Base-by-base conservation (phyloP, 1,140 invertebrate species). In the Leguminivora glycinivorella region DNA sequence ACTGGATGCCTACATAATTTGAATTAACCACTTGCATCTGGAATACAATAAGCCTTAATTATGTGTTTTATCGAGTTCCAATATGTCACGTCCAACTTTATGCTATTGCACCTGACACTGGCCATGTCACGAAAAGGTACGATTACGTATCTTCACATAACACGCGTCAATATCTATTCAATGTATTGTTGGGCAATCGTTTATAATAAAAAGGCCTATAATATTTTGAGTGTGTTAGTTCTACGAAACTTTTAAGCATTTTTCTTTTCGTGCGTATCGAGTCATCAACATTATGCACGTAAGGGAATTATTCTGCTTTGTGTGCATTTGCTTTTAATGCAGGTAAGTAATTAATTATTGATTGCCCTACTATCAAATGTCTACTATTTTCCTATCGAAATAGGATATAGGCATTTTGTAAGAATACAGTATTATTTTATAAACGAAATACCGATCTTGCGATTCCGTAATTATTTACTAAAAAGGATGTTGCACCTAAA, bases 271-370 rank as follows among this genome's bases (percentile, higher is more conserved):
- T 17, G 58, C n/a, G 22, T 1, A 52, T 52, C 47, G 19, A 52
- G 17, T 22, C 47, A 29, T 63, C 12, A n/a, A n/a, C n/a, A n/a
- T n/a, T n/a, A 63, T 63, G 58, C 26, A 26, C 26, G 25, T 22
- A 63, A 63, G 26, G 58, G 25, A 29, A n/a, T 63, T n/a, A 31
- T 63, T 29, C n/a, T 63, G 14, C 25, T 63, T 63, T 63, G 58
- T 22, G 25, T 29, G 25, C 58, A 29, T 26, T 31, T 63, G 26
- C 14, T 63, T n/a, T 29, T 63, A 17, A n/a, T 63, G n/a, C 58
- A 63, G 26, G 58, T 63, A 63, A 63, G 25, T 63, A 63, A 29
- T 17, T 63, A n/a, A 29, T 17, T 29, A 5, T 17, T 17, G n/a
- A 52, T 31, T 63, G 26, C n/a, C n/a, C n/a, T n/a, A n/a, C n/a